Evolutionary conservation across 2,113 vertebrate genomes (phyloP).

Genomic region (Centropristis striata): DNA sequence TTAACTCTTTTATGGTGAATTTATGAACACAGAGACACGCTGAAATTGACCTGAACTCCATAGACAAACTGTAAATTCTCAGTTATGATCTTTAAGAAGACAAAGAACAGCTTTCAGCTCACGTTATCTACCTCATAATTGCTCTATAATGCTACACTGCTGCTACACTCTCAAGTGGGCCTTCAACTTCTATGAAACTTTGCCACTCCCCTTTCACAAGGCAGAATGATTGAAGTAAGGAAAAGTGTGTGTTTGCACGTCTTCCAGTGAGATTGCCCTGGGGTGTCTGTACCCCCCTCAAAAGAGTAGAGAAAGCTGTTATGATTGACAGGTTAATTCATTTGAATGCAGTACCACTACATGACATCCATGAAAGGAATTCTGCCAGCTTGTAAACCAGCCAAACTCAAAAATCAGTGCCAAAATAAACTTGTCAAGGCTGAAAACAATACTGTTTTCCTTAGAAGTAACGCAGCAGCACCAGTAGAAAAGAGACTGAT

Average conservation of each 20-base stretch:
- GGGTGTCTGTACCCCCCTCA: slow-evolving; percentile 1
- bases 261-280: slow-evolving; percentile 13
- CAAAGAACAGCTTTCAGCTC: slow-evolving; percentile 5
- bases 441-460: slow-evolving; percentile 27
- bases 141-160: not conserved
- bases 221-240: slow-evolving; percentile 21
- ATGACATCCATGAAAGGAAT: not conserved
- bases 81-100: not conserved
- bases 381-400: not conserved
- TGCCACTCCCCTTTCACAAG: slow-evolving; percentile 38
- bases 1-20: not conserved
- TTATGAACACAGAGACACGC: not conserved
- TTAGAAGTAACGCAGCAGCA: slow-evolving; percentile 41
- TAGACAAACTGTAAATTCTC: not conserved
- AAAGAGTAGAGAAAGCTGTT: slow-evolving; percentile 3
- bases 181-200: slow-evolving; percentile 18
- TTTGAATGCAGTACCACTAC: not conserved
- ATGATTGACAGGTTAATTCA: slow-evolving; percentile 4
- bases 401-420: slow-evolving; percentile 22
- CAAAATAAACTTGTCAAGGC: slow-evolving; percentile 33
- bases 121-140: not conserved
- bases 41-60: not conserved
- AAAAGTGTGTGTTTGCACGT: slow-evolving; percentile 32
- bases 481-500: slow-evolving; percentile 9
- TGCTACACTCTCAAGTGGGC: not conserved